Conservation (phyloP, 2,113 vertebrate species). For the Mobula hypostoma region DNA sequence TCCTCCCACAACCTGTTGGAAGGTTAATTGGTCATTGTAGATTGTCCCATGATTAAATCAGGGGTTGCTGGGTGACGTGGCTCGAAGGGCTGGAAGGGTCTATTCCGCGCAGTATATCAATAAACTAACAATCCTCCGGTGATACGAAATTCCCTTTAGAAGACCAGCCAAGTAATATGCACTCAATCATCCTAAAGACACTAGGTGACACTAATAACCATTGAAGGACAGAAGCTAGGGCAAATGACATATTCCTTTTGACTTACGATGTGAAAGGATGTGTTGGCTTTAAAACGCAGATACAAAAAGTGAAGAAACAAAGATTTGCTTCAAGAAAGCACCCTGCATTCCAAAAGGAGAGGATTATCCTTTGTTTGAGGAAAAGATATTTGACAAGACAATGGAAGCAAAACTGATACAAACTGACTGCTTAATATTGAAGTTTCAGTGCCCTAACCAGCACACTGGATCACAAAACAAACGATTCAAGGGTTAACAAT, state of each 20-base stretch:
- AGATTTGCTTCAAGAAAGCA: background rate
- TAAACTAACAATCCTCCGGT: no score
- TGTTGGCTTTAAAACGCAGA: background rate
- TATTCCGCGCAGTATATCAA: no score
- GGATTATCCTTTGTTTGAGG: background rate
- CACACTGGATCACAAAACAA: background rate
- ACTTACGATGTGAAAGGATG: background rate
- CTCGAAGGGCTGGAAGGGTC: no score
- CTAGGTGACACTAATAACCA: no score
- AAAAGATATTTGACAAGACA: background rate
- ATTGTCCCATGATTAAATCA: no score
- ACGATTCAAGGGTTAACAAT: background rate
- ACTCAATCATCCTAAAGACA: no score
- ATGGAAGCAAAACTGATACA: background rate
- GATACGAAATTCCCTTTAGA: no score
- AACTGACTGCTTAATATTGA: background rate
- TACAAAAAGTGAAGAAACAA: background rate
- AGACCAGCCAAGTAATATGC: no score
- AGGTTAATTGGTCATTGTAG: no score
- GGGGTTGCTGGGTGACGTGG: no score
- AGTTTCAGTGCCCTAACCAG: background rate
- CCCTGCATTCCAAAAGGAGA: background rate
- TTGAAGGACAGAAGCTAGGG: no score
- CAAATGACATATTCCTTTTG: background rate
- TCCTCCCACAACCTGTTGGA: no score